A percentile compares a stretch with the other conserved stretches of the same genome.
These are phyloP conservation scores for Podarcis lilfordi DNA, from an alignment of 2,797 vertebrate species.

Conservation along the genomic window DNA sequence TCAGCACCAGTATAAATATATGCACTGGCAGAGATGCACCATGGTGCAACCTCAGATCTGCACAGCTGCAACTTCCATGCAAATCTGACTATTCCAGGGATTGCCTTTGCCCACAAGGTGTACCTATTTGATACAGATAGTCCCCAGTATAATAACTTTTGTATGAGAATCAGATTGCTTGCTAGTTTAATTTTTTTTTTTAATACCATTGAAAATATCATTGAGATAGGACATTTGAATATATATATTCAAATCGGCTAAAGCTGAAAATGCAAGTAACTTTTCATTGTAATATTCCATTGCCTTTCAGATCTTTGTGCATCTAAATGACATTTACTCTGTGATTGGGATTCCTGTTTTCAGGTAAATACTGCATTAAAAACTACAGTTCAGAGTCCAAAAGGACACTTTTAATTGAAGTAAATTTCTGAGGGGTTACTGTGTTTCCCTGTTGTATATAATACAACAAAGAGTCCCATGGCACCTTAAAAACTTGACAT, in stretches of 20 bases:
- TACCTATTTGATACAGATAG: neutral
- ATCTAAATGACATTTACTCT: constrained; percentile 86
- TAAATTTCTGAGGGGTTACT: neutral
- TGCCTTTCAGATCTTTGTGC: constrained; percentile 84
- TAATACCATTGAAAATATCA: neutral
- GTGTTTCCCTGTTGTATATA: neutral
- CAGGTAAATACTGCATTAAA: constrained; percentile 77
- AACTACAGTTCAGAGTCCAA: neutral
- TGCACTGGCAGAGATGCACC: neutral
- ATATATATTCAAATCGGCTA: neutral
- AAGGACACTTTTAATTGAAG: neutral
- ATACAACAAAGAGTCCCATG: neutral
- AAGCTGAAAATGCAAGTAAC: constrained; percentile 5
- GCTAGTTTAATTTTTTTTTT: neutral
- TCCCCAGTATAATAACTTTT: neutral
- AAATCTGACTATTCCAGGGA: neutral
- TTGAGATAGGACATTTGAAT: neutral
- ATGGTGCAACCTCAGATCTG: neutral
- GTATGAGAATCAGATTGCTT: neutral
- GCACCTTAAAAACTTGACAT: no score
- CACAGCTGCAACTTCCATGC: neutral
- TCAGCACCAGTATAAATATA: neutral
- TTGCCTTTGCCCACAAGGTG: neutral
- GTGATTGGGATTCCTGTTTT: constrained; percentile 89
- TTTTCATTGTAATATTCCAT: constrained; percentile 13